Conservation (phyloP, 37 sponge, comb jelly and placozoan species). For the Bolinopsis microptera region DNA sequence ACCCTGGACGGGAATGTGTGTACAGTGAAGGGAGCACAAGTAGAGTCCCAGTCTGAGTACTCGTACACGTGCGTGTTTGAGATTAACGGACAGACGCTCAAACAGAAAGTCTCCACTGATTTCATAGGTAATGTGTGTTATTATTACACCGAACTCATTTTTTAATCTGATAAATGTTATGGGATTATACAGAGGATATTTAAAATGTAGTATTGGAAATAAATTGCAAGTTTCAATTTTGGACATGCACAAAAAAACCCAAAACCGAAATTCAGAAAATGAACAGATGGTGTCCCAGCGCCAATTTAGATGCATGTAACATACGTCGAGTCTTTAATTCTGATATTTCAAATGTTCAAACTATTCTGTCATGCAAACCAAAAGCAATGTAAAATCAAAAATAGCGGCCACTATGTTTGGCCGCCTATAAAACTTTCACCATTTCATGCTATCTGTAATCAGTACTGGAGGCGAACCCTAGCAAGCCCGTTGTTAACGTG, state of each 20-base stretch:
- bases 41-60: not conserved
- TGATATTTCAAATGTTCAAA: no score
- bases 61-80: slow-evolving; percentile 24
- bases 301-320: no score
- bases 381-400: not conserved
- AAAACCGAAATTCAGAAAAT: no score
- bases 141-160: not conserved
- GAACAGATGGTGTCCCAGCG: no score
- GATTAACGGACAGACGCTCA: not conserved
- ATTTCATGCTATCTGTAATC: not conserved
- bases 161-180: no score
- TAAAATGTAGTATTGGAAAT: no score
- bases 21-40: not conserved
- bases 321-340: no score
- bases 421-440: not conserved
- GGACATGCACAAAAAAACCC: no score
- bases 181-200: no score
- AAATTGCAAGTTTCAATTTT: no score
- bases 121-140: slow-evolving; percentile 26
- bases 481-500: not conserved
- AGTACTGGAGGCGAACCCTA: not conserved
- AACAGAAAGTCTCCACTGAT: slow-evolving; percentile 25
- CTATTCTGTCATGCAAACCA: no score
- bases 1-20: not conserved
- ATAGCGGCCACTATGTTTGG: not conserved